A percentile compares a stretch with the other conserved stretches of the same genome.
Evolutionary conservation across 2,113 vertebrate genomes (phyloP).

Genomic region (Chinchilla lanigera): DNA sequence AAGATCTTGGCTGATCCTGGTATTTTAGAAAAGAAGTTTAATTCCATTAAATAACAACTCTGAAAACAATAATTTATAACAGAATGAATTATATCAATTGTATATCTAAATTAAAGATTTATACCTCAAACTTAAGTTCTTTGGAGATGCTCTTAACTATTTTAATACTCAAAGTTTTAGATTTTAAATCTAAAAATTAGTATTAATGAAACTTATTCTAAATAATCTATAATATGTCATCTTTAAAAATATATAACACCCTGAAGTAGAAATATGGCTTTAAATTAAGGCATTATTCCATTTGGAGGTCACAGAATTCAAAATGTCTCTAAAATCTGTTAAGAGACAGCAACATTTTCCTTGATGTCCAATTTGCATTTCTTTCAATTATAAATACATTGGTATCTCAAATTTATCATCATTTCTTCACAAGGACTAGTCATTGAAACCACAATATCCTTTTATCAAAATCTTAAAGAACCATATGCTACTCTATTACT

Average conservation of each 20-base stretch:
- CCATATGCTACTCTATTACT: background rate
- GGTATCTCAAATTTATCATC: background rate
- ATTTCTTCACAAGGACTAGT: slow-evolving; percentile 22
- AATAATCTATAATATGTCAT: background rate
- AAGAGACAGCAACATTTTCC: slow-evolving; percentile 43
- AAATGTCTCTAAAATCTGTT: background rate
- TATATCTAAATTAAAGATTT: background rate
- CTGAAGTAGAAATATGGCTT: background rate
- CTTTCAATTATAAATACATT: slow-evolving; percentile 4
- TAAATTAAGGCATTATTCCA: background rate
- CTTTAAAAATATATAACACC: background rate
- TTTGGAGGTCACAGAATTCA: background rate
- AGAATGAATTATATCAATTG: background rate
- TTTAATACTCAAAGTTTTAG: slow-evolving; percentile 1
- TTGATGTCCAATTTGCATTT: slow-evolving; percentile 32
- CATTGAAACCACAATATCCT: background rate
- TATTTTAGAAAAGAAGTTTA: slow-evolving; percentile 78
- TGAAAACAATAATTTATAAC: background rate
- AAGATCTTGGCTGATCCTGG: slow-evolving; percentile 99
- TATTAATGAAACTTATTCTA: slow-evolving; percentile 18
- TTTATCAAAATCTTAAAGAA: background rate
- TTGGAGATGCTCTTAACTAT: background rate
- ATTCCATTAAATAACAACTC: slow-evolving; percentile 53
- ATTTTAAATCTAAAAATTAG: slow-evolving; percentile 23
- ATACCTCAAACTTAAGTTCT: background rate